Evolutionary conservation across 2,888 invertebrate species (phyloP), one percentile per base, ranked within the genome.

Genomic region (Pterostichus niger): DNA sequence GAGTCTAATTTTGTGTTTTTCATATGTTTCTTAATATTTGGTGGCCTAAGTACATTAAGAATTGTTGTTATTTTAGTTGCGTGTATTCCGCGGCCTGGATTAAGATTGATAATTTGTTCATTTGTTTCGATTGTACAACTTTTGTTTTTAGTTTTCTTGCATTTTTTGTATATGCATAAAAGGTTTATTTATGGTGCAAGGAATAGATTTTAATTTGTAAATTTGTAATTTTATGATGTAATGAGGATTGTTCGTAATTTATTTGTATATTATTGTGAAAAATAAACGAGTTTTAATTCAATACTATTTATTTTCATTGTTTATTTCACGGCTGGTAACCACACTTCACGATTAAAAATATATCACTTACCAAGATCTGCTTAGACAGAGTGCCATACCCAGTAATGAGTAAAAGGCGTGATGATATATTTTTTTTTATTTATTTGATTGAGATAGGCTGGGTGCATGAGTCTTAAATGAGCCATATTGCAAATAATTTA

Each of bases 141-240:
- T 24, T 87, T 92, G 77, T 91, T 90, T 86, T 86, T 91, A n/a
- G 88, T 92, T 64, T 91, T 91, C 86, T 86, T 91, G 80, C 91
- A 92, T 87, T 92, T 91, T 87, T 89, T 90, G 3, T 91, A 90
- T 85, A 91, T 92, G 91, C 91, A 91, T 88, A 88, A 87, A 78
- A 89, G 88, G 24, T 91, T 89, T 88, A 85, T 85, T 4, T 90
- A 89, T 85, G 88, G 87, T 2, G 7, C 33, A 6, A 46, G 33
- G 49, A 40, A 40, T 44, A 40, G n/a, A 44, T 77, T 77, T 77
- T 77, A 15, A 77, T 15, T 56, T 17, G 17, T 52, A 15, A 40
- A 15, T 40, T 71, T 64, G 59, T 33, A 35, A 17, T 56, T 13
- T 56, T 3, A 24, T 24, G 24, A 24, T 24, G 9, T 56, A 56